Evolutionary conservation across 2,888 invertebrate genomes (phyloP), one percentile per base, ranked within the genome.

Genomic region (Ochropleura plecta): DNA sequence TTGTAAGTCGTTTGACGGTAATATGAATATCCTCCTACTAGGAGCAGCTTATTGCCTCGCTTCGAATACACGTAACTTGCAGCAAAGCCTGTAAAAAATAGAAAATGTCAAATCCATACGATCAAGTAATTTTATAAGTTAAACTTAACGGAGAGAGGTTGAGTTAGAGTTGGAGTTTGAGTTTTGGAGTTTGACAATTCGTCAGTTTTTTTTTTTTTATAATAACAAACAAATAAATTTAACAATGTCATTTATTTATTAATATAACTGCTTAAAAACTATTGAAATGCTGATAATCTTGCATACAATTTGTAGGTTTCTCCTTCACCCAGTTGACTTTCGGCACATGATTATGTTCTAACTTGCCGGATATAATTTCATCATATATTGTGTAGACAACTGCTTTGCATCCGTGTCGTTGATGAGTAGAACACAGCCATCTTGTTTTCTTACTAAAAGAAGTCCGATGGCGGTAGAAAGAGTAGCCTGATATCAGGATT

Each of bases 381-480:
- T 78, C 63, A 9, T 53, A 20, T 14, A 68, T 14, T 12, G 78
- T 79, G 1, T 82, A 79, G 0, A 82, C 51, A 4, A 68, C 78
- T 12, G 82, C 78, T 57, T 12, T 82, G 20, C 78, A 82, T n/a
- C 78, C 78, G 3, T 77, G 20, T 7, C 0, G 4, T 16, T 77
- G 78, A 30, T 78, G 81, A 0, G 78, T 78, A 0, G 81, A 62
- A 44, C 78, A 81, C 14, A 63, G 46, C 78, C 78, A 78, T 63
- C 78, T 66, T 1, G 46, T 46, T 51, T 78, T 81, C 1, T 59
- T 59, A 14, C 6, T 30, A 0, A 8, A 5, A 0, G 49, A 12
- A 18, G 60, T 78, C 20, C 55, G 18, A 12, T 78, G 76, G 5
- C 77, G 82, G 10, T 81, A 78, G 40, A 66, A 78, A 12, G 82